phyloP scores from a whole-genome alignment of 2,888 invertebrate species.

The Temnothorax ravouxi region DNA sequence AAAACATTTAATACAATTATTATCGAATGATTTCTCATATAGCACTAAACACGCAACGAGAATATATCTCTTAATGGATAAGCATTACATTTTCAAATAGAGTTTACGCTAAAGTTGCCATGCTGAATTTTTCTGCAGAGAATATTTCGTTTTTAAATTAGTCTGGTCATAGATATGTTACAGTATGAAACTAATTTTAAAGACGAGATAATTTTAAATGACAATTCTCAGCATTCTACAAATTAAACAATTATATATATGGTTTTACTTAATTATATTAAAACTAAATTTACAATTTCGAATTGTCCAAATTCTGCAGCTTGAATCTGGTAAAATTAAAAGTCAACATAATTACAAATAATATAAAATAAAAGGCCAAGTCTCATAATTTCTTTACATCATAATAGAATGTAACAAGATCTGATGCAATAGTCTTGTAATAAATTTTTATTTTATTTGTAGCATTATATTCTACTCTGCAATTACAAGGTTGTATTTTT shows the following conservation, averaged over 20 bases:
- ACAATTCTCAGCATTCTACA: not conserved
- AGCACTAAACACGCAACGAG: constrained; percentile 5
- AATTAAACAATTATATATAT: not conserved
- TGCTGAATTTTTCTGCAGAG: constrained; percentile 32
- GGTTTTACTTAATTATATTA: constrained; percentile 6
- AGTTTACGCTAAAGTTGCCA: constrained; percentile 51
- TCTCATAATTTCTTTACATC: constrained; percentile 23
- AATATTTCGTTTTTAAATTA: constrained; percentile 29
- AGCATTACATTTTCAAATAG: constrained; percentile 48
- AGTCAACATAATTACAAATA: constrained; percentile 3
- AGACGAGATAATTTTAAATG: not conserved
- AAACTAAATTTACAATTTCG: constrained; percentile 4
- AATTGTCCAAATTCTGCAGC: not conserved
- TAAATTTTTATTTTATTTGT: constrained; percentile 25
- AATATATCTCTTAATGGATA: constrained; percentile 35
- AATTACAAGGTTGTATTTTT: constrained; percentile 33
- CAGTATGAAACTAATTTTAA: constrained; percentile 5
- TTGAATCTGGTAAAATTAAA: constrained; percentile 3
- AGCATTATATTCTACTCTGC: not conserved
- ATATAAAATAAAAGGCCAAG: constrained; percentile 5
- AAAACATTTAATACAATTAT: constrained; percentile 4
- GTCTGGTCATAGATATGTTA: not conserved
- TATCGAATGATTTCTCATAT: not conserved
- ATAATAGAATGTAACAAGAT: constrained; percentile 18
- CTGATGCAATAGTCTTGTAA: constrained; percentile 5